phyloP scores from a whole-genome alignment of 53 echinoderm and acorn worm genomes.

The Apostichopus leukothele region DNA sequence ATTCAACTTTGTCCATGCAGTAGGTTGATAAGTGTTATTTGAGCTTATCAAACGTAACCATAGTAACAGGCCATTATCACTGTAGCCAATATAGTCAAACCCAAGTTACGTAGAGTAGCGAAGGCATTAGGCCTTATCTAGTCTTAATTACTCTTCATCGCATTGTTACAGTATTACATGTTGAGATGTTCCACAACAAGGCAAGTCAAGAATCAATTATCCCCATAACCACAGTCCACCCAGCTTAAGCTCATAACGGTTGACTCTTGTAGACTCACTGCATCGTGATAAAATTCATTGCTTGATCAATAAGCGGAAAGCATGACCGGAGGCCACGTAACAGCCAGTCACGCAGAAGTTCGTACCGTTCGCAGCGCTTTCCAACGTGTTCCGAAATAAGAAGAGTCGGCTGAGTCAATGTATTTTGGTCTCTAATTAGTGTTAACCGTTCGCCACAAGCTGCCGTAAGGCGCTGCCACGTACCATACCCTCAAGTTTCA shows the following conservation, averaged over 20 bases:
- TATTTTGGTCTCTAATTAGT: background rate
- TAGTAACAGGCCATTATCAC: too few species aligned
- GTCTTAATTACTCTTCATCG: conserved; percentile 25
- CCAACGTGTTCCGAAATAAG: background rate
- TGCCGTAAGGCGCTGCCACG: background rate
- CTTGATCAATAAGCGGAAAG: conserved; percentile 30
- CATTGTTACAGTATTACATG: background rate
- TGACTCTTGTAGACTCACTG: background rate
- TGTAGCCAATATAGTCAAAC: too few species aligned
- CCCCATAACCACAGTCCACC: background rate
- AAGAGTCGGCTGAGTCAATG: conserved; percentile 1
- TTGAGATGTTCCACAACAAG: conserved; percentile 10
- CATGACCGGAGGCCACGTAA: background rate
- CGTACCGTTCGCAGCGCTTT: too few species aligned
- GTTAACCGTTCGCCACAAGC: background rate
- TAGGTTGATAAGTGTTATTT: too few species aligned
- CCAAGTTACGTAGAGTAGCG: background rate
- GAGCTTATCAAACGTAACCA: too few species aligned
- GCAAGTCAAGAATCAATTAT: conserved; percentile 36
- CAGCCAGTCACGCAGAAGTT: background rate
- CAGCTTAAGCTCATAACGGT: background rate
- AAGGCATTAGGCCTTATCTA: background rate
- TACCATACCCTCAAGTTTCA: background rate
- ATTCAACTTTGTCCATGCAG: too few species aligned
- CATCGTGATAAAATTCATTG: conserved; percentile 19